Base-by-base conservation (phyloP, 2,113 vertebrate genomes). In the Neodontobutis hainanensis region DNA sequence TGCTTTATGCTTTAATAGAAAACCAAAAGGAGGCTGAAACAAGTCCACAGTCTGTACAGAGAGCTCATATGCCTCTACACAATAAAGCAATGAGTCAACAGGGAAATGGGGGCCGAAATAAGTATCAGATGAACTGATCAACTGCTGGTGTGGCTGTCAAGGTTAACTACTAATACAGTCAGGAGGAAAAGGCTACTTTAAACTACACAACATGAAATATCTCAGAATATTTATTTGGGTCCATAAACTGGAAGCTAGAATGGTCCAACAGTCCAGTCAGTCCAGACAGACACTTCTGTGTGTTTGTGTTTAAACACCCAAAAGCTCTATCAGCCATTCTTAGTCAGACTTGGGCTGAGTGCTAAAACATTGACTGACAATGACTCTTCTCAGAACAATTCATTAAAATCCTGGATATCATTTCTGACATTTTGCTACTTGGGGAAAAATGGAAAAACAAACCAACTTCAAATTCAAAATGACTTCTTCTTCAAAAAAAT, bases 181-280 rank as follows among this genome's bases (percentile, higher is more conserved):
- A 76, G 74, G 16, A 11, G 59, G 76, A 83, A 50, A 78, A 82
- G 66, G 52, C 61, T 76, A 11, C 65, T 67, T 63, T 59, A 67
- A 78, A 74, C 38, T 27, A 68, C 73, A 66, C 69, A 78, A 83
- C 77, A 74, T 81, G 77, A 85, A 85, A 84, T 19, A 8, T 38
- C 70, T 85, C 65, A 15, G 68, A 88, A 83, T 84, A 82, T 88
- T 83, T 87, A 79, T 69, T 68, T 47, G 14, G 35, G 71, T 59
- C 74, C 72, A 61, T 68, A n/a, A n/a, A n/a, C 60, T 72, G 76
- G 73, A 72, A 80, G 68, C 73, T 70, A 85, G 56, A 84, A 77
- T 44, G 50, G 76, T 60, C 19, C 19, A 27, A 45, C 38, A 15
- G 85, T 78, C 72, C 83, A 70, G 45, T 6, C 42, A 85, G 75